Conservation (phyloP, 2,113 vertebrate species). For the Podarcis cretensis region DNA sequence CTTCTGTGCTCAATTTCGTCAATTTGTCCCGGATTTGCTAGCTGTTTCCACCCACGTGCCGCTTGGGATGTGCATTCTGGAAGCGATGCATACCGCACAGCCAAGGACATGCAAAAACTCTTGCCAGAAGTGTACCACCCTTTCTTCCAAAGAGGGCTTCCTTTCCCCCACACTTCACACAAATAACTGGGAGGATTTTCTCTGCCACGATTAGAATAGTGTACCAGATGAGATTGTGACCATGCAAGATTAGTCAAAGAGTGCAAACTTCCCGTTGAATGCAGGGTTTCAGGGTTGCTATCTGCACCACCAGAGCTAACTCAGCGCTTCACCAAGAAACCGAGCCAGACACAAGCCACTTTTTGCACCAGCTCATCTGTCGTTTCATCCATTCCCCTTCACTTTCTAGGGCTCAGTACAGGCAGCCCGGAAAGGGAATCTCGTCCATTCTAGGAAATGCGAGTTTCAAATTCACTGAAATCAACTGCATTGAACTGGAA, state of each 20-base stretch:
- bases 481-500: not conserved
- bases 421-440: constrained; percentile 28
- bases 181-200: constrained; percentile 34
- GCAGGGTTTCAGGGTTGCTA: constrained; percentile 31
- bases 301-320: not conserved
- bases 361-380: constrained; percentile 14
- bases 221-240: not conserved
- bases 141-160: constrained; percentile 9
- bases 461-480: constrained; percentile 15
- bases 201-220: constrained; percentile 39
- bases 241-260: constrained; percentile 69
- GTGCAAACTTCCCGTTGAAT: constrained; percentile 28
- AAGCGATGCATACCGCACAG: constrained; percentile 25
- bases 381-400: not conserved
- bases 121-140: not conserved
- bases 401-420: constrained; percentile 10
- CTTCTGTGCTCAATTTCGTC: constrained; percentile 38
- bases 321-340: not conserved
- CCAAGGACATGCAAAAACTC: constrained; percentile 13
- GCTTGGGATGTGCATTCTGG: not conserved
- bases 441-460: constrained; percentile 3
- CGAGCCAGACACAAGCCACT: not conserved
- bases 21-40: constrained; percentile 35
- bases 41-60: not conserved
- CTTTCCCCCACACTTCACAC: not conserved